phyloP scores from a whole-genome alignment of 1,140 invertebrate species.

The Leptestheria dahalacensis region DNA sequence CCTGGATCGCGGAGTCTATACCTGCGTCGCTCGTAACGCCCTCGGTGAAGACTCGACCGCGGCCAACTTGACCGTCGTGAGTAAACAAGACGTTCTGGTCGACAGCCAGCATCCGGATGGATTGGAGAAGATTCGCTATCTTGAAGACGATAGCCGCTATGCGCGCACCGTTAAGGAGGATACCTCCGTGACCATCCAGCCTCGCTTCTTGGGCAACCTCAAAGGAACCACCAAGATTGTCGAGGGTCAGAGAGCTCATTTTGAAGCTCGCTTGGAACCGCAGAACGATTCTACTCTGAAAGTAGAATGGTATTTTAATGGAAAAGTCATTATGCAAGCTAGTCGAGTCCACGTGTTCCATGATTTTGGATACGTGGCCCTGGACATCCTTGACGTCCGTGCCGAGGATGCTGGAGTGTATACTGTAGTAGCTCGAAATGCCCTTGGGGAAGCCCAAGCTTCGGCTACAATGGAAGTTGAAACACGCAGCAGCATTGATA shows the following conservation, averaged over 20 bases:
- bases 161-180: conserved; percentile 46
- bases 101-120: conserved; percentile 75
- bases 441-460: conserved; percentile 64
- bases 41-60: conserved; percentile 76
- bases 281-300: conserved; percentile 72
- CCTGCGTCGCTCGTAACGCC: conserved; percentile 71
- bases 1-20: conserved; percentile 82
- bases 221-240: conserved; percentile 83
- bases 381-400: conserved; percentile 79
- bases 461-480: conserved; percentile 70
- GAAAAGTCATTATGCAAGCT: conserved; percentile 61
- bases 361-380: conserved; percentile 87
- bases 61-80: conserved; percentile 71
- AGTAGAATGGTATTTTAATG: conserved; percentile 85
- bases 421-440: conserved; percentile 75
- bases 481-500: conserved; percentile 71
- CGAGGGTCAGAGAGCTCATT: conserved; percentile 91
- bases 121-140: conserved; percentile 69
- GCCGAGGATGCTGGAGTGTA: conserved; percentile 73
- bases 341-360: conserved; percentile 81
- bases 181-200: conserved; percentile 53
- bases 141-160: conserved; percentile 53
- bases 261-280: conserved; percentile 86
- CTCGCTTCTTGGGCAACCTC: conserved; percentile 66
- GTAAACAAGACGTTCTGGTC: conserved; percentile 66